These are phyloP conservation scores for Ceratosolen fusciceps DNA, from an alignment of 1,140 invertebrate species.

Conservation along the genomic window DNA sequence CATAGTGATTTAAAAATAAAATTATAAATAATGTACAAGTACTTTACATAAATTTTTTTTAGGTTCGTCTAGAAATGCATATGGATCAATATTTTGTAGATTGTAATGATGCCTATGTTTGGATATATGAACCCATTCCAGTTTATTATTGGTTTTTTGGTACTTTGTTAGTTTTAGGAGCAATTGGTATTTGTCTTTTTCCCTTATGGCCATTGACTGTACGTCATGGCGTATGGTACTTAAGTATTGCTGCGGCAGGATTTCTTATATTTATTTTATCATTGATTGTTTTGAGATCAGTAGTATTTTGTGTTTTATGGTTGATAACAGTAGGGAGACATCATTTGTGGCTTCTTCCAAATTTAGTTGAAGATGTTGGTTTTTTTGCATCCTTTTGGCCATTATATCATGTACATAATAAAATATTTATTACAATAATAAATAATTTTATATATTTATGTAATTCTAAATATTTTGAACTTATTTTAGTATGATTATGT, in stretches of 20 bases:
- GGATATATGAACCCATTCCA: constrained; percentile 99
- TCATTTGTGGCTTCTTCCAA: constrained; percentile 97
- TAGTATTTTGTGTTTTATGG: constrained; percentile 95
- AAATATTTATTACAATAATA: constrained; percentile 8
- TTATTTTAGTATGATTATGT: constrained; percentile 82
- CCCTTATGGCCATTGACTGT: constrained; percentile 97
- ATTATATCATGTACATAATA: constrained; percentile 84
- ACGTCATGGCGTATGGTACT: constrained; percentile 95
- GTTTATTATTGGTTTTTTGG: constrained; percentile 97
- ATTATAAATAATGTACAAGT: constrained; percentile 11
- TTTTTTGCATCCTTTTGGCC: constrained; percentile 99
- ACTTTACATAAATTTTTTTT: constrained; percentile 39
- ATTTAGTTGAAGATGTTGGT: constrained; percentile 98
- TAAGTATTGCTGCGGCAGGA: constrained; percentile 93
- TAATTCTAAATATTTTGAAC: constrained; percentile 29
- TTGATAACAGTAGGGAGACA: constrained; percentile 88
- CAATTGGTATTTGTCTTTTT: constrained; percentile 97
- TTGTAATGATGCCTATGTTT: constrained; percentile 96
- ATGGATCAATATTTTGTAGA: constrained; percentile 95
- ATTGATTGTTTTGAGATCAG: constrained; percentile 88
- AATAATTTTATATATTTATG: constrained; percentile 4
- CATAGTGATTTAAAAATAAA: neutral
- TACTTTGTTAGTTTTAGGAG: constrained; percentile 89
- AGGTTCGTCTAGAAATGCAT: constrained; percentile 93
- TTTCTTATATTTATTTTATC: constrained; percentile 95